These are phyloP conservation scores for Orchestes rusci DNA, from an alignment of 2,888 invertebrate genomes.

Conservation along the genomic window DNA sequence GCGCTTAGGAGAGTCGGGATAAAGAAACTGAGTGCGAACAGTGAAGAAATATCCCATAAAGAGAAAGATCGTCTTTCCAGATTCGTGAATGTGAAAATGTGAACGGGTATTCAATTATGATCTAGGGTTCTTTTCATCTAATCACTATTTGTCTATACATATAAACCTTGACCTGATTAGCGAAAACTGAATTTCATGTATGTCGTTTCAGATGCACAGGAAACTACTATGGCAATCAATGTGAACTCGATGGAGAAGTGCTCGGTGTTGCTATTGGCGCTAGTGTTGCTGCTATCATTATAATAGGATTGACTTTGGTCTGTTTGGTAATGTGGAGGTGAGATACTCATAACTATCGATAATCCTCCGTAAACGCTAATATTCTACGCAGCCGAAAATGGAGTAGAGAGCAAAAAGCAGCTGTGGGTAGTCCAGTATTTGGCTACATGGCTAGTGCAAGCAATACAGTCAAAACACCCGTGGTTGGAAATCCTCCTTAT, in stretches of 20 bases:
- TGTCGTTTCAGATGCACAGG: conserved; percentile 79
- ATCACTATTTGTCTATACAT: too few relatives aligned
- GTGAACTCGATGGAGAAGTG: conserved; percentile 89
- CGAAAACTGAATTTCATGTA: too few relatives aligned
- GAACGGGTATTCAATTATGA: too few relatives aligned
- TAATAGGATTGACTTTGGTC: conserved; percentile 78
- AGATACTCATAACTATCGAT: conserved; percentile 23
- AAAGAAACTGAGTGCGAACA: too few relatives aligned
- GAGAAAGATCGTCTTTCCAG: too few relatives aligned
- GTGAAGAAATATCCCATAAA: too few relatives aligned
- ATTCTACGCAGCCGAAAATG: conserved; percentile 80
- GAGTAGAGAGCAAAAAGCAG: conserved; percentile 81
- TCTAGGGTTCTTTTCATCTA: too few relatives aligned
- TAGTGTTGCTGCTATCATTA: conserved; percentile 79
- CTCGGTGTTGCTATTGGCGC: conserved; percentile 87
- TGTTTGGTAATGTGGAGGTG: conserved; percentile 89
- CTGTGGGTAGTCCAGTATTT: conserved; percentile 75
- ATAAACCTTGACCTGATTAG: too few relatives aligned
- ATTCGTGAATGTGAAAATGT: too few relatives aligned
- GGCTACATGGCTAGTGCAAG: conserved; percentile 74
- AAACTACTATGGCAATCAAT: conserved; percentile 80
- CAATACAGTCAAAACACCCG: conserved; percentile 63
- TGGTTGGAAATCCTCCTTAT: conserved; percentile 70
- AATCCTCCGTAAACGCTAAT: not conserved
- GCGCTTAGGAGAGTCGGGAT: too few relatives aligned